Base-by-base conservation (phyloP, 2,888 invertebrate genomes). In the Sminthurides aquaticus region DNA sequence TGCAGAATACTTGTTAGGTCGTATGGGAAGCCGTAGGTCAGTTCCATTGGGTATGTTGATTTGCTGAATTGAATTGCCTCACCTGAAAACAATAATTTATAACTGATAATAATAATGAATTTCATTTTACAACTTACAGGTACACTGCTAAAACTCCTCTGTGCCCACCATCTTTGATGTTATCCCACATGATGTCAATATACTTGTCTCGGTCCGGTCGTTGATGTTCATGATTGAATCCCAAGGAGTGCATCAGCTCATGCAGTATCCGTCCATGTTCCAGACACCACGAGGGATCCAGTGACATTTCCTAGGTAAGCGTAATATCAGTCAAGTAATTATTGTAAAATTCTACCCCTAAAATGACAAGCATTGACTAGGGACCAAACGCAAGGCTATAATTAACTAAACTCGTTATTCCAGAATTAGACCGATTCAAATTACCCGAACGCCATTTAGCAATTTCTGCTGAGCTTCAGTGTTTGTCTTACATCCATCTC, bases 141-240 rank as follows among this genome's bases (percentile, higher is more conserved):
- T n/a, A n/a, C n/a, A n/a, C n/a, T n/a, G n/a, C n/a, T n/a, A n/a
- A n/a, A n/a, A n/a, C n/a, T n/a, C n/a, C n/a, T n/a, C n/a, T n/a
- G n/a, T n/a, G n/a, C n/a, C n/a, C 59, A 60, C 68, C 66, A 25
- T 56, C 20, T 27, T 67, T 64, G 1, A 76, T 71, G 55, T 76
- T 75, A 26, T 67, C 48, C 68, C 66, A 72, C 8, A 68, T 29
- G 20, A 75, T 70, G 20, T 22, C 26, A 0, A 76, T 64, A 54
- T 67, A 71, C 3, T 71, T 34, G 54, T 75, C 75, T 20, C 75
- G 62, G 59, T 75, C 75, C 3, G 74, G 71, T 24, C 75, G 65
- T 28, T 71, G 69, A 48, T 75, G 75, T 57, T 75, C 75, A 20
- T 74, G 74, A 11, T 66, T 68, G 26, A 75, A 71, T 25, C 75